Evolutionary conservation across 1,140 invertebrate species (phyloP), one percentile per base, ranked within the genome.

Genomic region (Neomicropteryx cornuta): DNA sequence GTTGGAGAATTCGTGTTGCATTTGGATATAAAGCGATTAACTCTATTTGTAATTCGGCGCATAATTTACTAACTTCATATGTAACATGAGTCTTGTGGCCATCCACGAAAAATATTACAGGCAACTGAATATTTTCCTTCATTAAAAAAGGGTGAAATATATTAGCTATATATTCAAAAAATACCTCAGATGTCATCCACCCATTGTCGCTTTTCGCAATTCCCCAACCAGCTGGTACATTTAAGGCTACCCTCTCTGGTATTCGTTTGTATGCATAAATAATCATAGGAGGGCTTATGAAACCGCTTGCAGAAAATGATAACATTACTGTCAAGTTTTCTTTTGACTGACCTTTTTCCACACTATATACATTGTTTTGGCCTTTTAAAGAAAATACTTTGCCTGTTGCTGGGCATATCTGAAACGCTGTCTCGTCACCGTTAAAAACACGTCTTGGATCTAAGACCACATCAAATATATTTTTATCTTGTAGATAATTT

Each of bases 21-120:
- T 64, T 62, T 2, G 55, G 53, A 42, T 56, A 56, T 5, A 60
- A 38, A 1, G 50, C 42, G 24, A 60, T 48, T 5, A 61, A 42
- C 37, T 52, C 39, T 24, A 62, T 58, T 5, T 41, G 4, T 41
- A 57, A 39, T 17, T 50, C 33, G 11, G 31, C 18, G 47, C 58
- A 61, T 4, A 62, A 45, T 27, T 54, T 21, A 41, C 48, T 48
- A 11, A 48, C 36, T 27, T 43, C 22, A 11, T 24, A 39, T 1
- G 48, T 53, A 2, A 58, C 14, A 34, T 63, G 56, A 4, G 53
- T 52, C 23, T 49, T 53, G 32, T 64, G 56, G 1, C 58, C 60
- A 48, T 63, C 54, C 6, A 64, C 40, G 37, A 60, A 62, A 16
- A 62, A 31, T 14, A 62, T 50, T 13, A 58, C 44, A 21, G 57